Conservation (phyloP, 2,113 vertebrate species). For the Dinomys branickii region DNA sequence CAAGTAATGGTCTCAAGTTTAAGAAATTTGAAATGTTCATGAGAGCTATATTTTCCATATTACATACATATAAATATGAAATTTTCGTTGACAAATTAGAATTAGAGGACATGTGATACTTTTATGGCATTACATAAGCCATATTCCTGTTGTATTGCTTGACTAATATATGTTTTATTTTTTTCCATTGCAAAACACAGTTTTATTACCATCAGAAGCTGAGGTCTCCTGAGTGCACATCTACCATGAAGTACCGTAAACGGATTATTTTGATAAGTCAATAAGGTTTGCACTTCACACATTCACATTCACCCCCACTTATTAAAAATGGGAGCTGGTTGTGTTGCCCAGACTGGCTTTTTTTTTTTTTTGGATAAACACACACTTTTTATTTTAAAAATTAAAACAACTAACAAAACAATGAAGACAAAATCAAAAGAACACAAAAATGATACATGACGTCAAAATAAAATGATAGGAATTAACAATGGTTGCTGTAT, state of each 20-base stretch:
- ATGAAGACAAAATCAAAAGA: no score
- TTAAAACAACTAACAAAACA: no score
- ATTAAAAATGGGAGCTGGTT: neutral
- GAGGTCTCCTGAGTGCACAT: accelerated
- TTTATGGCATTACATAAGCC: neutral
- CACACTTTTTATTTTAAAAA: no score
- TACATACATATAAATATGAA: neutral
- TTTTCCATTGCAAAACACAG: accelerated
- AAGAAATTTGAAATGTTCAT: neutral
- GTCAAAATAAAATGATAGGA: no score
- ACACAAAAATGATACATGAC: no score
- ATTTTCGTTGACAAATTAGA: neutral
- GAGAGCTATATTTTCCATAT: neutral
- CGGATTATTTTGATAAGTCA: accelerated
- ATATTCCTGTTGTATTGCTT: neutral
- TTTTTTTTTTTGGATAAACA: no score
- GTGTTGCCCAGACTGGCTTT: neutral
- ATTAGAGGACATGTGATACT: neutral
- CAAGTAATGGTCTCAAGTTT: neutral
- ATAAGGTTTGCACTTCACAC: neutral
- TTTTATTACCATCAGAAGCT: neutral
- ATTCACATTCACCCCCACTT: neutral
- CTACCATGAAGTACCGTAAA: neutral
- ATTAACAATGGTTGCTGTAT: no score
- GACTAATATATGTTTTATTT: neutral